These are phyloP conservation scores for Triops cancriformis DNA, from an alignment of 1,140 invertebrate species.

Conservation along the genomic window DNA sequence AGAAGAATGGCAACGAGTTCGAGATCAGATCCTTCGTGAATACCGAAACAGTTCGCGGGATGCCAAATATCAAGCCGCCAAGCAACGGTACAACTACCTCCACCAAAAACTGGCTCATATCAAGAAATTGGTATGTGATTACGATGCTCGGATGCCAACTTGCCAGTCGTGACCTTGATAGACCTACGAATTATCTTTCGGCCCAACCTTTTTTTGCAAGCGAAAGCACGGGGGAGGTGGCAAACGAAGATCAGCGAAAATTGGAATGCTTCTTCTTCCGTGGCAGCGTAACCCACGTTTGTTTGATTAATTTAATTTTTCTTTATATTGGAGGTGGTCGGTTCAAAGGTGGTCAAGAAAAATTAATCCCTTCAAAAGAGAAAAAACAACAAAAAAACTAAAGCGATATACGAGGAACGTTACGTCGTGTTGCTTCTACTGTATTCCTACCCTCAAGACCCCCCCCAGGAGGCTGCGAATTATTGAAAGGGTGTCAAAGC, in stretches of 20 bases:
- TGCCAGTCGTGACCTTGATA: slow-evolving; percentile 27
- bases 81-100: slow-evolving; percentile 69
- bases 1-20: slow-evolving; percentile 53
- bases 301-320: not conserved
- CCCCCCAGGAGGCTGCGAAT: not conserved
- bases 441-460: not conserved
- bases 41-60: slow-evolving; percentile 59
- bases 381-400: not conserved
- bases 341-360: not conserved
- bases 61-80: slow-evolving; percentile 57
- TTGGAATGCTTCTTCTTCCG: not conserved
- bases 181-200: not conserved
- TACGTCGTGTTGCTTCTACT: not conserved
- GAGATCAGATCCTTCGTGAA: slow-evolving; percentile 66
- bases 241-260: not conserved
- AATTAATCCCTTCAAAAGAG: not conserved
- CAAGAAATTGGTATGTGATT: slow-evolving; percentile 72
- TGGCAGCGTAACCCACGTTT: not conserved
- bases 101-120: slow-evolving; percentile 84
- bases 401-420: not conserved
- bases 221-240: not conserved
- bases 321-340: not conserved
- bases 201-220: not conserved
- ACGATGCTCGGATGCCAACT: slow-evolving; percentile 45
- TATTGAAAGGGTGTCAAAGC: not conserved